Conservation (phyloP, 2,888 invertebrate species). For the Temnothorax unifasciatus region DNA sequence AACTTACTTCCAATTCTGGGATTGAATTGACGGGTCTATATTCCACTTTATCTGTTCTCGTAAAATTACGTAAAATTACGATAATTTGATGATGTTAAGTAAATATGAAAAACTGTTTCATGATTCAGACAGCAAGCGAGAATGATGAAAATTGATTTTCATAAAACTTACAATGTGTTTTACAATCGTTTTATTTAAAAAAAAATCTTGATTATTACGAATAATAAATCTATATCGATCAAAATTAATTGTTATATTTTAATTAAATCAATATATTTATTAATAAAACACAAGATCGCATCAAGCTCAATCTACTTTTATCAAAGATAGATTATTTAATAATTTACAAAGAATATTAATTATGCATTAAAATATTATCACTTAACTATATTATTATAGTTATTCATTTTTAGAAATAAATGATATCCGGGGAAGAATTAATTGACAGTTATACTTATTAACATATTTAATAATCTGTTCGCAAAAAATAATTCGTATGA, state of each 20-base stretch:
- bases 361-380: background rate
- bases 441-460: background rate
- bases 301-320: constrained; percentile 1
- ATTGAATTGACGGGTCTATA: background rate
- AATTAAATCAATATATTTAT: constrained; percentile 1
- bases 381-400: constrained; percentile 12
- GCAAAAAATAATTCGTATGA: background rate
- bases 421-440: background rate
- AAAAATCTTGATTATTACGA: background rate
- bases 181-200: background rate
- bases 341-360: background rate
- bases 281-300: background rate
- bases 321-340: constrained; percentile 22
- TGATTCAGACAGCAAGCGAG: background rate
- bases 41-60: background rate
- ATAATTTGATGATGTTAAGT: constrained; percentile 6
- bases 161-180: background rate
- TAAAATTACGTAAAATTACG: background rate
- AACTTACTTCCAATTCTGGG: background rate
- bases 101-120: background rate
- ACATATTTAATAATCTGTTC: background rate
- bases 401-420: background rate
- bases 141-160: background rate
- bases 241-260: background rate
- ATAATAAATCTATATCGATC: background rate